Evolutionary conservation across 2,797 vertebrate species (phyloP), one percentile per base, ranked within the genome.

Genomic region (Chrysocyon brachyurus): DNA sequence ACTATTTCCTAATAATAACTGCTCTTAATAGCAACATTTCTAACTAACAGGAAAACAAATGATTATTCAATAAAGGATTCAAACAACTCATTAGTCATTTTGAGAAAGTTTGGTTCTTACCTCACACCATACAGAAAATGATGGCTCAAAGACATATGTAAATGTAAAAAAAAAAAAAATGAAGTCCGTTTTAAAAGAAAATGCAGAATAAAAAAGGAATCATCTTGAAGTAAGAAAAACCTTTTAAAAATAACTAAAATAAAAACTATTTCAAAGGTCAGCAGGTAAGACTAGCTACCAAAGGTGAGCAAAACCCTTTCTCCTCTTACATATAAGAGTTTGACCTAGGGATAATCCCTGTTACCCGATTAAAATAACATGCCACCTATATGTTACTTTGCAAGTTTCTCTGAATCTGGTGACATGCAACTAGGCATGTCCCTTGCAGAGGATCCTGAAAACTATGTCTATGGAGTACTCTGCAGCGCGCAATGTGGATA

Each of bases 221-320:
- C 68, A 59, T 75, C 14, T 63, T 96, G n/a, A 26, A 31, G 12
- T 84, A 96, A 96, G 46, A 73, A 87, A 90, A 73, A 49, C 15
- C 26, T 89, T 86, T 56, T 75, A 24, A 93, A 95, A 77, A 97
- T 9, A 89, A 33, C 61, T 33, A 83, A 90, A 96, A 16, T 56
- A 79, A 28, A 81, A 70, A 49, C 14, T 46, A 72, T 22, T 86
- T 63, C 31, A 63, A 81, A 87, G 79, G 26, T 56, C 33, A 87
- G 57, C 40, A 83, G 12, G 12, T 28, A 85, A 56, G 56, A 88
- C 56, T 90, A 2, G 66, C 61, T 79, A 63, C 28, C 49, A 75
- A 85, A 88, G 19, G 22, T 57, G 85, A 87, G 56, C 82, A 93
- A 97, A 87, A 66, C 11, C 12, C 6, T 4, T 79, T 82, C 52